phyloP scores from a whole-genome alignment of 2,113 vertebrate genomes.

The Otus sunia region DNA sequence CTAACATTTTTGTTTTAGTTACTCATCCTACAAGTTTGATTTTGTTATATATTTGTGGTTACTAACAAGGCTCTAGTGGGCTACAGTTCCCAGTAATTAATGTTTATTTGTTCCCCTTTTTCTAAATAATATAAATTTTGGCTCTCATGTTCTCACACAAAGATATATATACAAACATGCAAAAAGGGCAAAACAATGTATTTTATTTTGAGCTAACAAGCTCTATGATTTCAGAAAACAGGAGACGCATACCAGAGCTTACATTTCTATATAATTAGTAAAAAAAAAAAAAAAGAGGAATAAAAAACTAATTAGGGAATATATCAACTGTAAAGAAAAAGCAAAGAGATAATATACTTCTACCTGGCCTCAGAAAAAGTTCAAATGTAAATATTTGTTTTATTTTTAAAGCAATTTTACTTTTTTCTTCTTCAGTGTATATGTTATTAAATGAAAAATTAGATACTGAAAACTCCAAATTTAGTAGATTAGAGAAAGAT shows the following conservation, averaged over 20 bases:
- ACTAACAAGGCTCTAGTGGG: neutral
- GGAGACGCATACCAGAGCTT: neutral
- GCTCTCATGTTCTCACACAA: neutral
- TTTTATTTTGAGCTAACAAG: constrained; percentile 11
- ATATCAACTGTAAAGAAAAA: neutral
- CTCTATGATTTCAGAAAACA: neutral
- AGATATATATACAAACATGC: neutral
- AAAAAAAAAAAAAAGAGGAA: neutral
- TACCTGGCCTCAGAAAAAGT: neutral
- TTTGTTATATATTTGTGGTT: neutral
- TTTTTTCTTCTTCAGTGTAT: neutral
- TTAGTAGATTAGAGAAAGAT: neutral
- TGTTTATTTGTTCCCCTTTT: neutral
- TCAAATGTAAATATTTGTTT: neutral
- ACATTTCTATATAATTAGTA: neutral
- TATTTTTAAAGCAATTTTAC: neutral
- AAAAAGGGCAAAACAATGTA: neutral
- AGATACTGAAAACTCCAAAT: neutral
- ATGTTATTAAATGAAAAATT: neutral
- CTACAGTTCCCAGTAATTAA: constrained; percentile 1
- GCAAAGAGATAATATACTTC: neutral
- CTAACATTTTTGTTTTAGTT: neutral
- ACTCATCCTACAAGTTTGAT: neutral
- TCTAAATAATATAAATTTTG: neutral
- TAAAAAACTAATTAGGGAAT: neutral